A percentile compares a stretch with the other conserved stretches of the same genome.
Evolutionary conservation across 2,797 vertebrate species (phyloP).

Genomic region (Coilia nasus): DNA sequence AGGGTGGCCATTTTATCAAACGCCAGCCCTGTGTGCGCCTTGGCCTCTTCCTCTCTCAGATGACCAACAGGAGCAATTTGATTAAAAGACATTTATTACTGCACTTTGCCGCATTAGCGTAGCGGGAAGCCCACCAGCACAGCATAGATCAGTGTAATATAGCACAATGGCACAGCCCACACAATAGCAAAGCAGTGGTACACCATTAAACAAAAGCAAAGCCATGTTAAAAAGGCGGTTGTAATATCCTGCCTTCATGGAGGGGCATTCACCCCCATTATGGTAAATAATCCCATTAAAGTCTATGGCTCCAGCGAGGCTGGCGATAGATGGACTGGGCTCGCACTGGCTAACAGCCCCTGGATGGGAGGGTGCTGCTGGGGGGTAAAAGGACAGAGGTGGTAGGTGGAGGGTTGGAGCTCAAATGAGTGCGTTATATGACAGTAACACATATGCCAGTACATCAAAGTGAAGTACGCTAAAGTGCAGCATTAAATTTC

Average conservation of each 20-base stretch:
- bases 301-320: background rate
- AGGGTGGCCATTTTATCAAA: background rate
- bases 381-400: too few species aligned
- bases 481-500: background rate
- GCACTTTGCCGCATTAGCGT: background rate
- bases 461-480: background rate
- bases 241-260: constrained; percentile 10
- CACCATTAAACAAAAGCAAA: background rate
- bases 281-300: background rate
- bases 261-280: constrained; percentile 7
- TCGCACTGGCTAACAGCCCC: background rate
- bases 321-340: background rate
- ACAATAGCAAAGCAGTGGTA: background rate
- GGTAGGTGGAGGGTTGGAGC: too few species aligned
- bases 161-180: background rate
- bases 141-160: background rate
- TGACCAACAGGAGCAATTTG: background rate
- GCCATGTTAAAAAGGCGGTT: background rate
- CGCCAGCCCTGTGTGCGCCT: background rate
- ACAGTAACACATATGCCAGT: constrained; percentile 2
- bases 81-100: background rate
- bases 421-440: background rate
- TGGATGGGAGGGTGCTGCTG: too few species aligned
- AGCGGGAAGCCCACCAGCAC: background rate
- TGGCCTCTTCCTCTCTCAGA: background rate